Evolutionary conservation across 2,888 invertebrate species (phyloP), one percentile per base, ranked within the genome.

Genomic region (Agrotis exclamationis): DNA sequence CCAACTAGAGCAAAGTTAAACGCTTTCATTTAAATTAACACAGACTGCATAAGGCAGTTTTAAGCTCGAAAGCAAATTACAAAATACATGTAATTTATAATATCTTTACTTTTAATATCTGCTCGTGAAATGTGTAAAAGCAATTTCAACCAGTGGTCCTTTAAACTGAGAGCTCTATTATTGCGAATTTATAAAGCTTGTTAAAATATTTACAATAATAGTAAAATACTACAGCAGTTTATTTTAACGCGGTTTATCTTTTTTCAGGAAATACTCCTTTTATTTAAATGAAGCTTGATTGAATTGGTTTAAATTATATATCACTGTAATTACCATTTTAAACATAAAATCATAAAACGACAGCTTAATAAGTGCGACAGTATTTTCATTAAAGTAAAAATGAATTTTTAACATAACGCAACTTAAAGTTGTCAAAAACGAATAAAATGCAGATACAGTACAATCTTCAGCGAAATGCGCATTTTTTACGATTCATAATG

Each of bases 401-500:
- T 63, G 7, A 74, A 74, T 28, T 60, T 48, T 48, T 28, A 56
- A 33, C 39, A 33, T 54, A 47, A 51, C 62, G 39, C 33, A 63
- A 78, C 50, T 24, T 56, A 39, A 66, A 44, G 54, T 67, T 80
- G 64, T 70, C 33, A 60, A 60, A 69, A 70, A 63, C 33, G 24
- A 66, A 66, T 74, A 70, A 74, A 78, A 79, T 65, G 47, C 64
- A 62, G 28, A 39, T 63, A 56, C 63, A 63, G 63, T 59, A 59
- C 50, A 62, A 70, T 71, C 59, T 66, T 70, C 24, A 59, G 24
- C 51, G 50, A 18, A 47, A 69, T 18, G 59, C 45, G 54, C 47
- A 63, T 33, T 51, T 76, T 80, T 83, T 80, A 83, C 63, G 76
- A 80, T 68, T 65, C 74, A 76, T 60, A 80, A 70, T 67, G 70